Base-by-base conservation (phyloP, 2,888 invertebrate genomes). In the Drosophila rubida region DNA sequence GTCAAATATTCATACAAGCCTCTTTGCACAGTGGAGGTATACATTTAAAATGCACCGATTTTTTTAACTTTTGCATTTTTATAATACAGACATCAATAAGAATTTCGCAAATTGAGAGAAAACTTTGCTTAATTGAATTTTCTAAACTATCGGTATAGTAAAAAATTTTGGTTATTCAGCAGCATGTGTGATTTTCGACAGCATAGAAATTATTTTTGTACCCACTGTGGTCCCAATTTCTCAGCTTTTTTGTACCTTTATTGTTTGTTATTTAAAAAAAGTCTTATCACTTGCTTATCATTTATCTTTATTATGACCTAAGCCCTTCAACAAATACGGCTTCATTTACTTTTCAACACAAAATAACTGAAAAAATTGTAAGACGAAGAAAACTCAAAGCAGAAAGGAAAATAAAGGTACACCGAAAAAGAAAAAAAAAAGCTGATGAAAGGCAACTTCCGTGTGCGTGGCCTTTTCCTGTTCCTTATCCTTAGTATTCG, bases 201-300 rank as follows among this genome's bases (percentile, higher is more conserved):
- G 27, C 27, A 9, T 8, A 27, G 11, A 30, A 11, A 22, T 42
- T 22, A 1, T 14, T 23, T 44, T n/a, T 23, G n/a, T 44, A 1
- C 13, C 50, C 66, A 75, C 60, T 51, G 82, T 81, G 41, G 14
- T 5, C 41, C 32, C 45, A 55, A 55, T 37, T 49, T 55, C 16
- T 32, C 9, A 37, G 35, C 35, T 37, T 41, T 53, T 44, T 49
- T 44, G 49, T 9, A 66, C 61, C 69, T 75, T 60, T 55, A 59
- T 51, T 62, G 69, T 62, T 74, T 65, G 60, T 80, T 69, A 54
- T 74, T 76, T 66, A 57, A 68, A 74, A 78, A 57, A 66, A 49
- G 67, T 78, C 84, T 87, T 88, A 84, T 84, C 84, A 88, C 87
- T 84, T 84, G 71, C 70, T 88, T 87, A 84, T 84, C 84, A 88